Percentiles rank a stretch among this genome's conserved stretches.
phyloP scores from a whole-genome alignment of 2,113 vertebrate genomes.

The Donacobius atricapilla region DNA sequence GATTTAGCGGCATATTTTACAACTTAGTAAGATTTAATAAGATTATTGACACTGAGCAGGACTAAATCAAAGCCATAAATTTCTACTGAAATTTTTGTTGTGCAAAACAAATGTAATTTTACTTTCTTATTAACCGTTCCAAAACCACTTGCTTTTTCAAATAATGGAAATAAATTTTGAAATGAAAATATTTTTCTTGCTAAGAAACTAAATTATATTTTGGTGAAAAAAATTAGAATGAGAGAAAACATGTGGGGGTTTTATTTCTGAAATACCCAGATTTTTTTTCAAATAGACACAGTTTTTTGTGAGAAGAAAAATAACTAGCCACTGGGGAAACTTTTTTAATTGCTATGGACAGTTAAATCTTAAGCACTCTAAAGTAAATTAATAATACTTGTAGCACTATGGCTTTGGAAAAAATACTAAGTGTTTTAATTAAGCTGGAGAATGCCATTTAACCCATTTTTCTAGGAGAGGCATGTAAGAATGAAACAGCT shows the following conservation, averaged over 20 bases:
- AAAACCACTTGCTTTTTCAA: neutral
- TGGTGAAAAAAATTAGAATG: neutral
- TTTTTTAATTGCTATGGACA: neutral
- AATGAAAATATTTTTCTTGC: neutral
- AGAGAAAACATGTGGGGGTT: accelerated
- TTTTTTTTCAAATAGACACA: neutral
- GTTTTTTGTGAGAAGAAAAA: neutral
- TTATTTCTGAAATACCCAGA: neutral
- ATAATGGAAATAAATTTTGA: neutral
- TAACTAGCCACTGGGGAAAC: neutral
- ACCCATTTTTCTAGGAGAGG: neutral
- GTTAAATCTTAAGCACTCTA: neutral
- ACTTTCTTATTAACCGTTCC: neutral
- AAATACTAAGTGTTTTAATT: neutral
- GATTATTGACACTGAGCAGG: neutral
- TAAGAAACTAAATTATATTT: neutral
- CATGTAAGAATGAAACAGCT: neutral
- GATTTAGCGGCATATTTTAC: neutral
- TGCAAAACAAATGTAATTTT: neutral
- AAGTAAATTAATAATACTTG: neutral
- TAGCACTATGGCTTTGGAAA: neutral
- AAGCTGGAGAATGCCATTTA: neutral
- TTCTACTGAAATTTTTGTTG: neutral
- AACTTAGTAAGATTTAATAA: neutral
- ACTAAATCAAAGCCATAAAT: neutral